Conservation (phyloP, 2,888 invertebrate species). For the Coleophora flavipennella region DNA sequence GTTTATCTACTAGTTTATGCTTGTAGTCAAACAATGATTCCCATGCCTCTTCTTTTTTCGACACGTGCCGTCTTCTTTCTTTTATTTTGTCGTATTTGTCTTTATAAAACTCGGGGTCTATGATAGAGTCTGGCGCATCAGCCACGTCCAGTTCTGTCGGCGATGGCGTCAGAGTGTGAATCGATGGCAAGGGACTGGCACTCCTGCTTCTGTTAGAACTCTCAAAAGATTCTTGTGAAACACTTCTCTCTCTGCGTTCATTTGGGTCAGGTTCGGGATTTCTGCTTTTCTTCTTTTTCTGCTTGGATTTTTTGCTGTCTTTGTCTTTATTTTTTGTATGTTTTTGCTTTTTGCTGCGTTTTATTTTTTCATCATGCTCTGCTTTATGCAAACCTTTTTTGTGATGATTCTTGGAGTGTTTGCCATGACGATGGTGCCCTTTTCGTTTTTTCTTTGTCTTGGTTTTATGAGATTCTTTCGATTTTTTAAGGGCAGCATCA, state of each 20-base stretch:
- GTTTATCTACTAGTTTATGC: constrained; percentile 51
- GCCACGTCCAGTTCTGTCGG: constrained; percentile 34
- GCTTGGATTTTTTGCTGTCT: constrained; percentile 62
- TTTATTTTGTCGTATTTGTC: constrained; percentile 77
- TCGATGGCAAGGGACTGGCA: constrained; percentile 60
- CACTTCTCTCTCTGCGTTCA: constrained; percentile 30
- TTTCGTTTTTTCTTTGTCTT: constrained; percentile 61
- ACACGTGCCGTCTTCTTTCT: constrained; percentile 71
- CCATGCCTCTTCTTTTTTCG: constrained; percentile 47
- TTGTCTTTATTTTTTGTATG: constrained; percentile 53
- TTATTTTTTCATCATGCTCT: constrained; percentile 37
- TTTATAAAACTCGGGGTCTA: constrained; percentile 56
- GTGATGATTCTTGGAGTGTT: constrained; percentile 63
- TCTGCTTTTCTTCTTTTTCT: constrained; percentile 60
- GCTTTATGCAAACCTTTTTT: constrained; percentile 48
- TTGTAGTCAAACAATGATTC: constrained; percentile 61
- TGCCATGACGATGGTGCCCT: constrained; percentile 57
- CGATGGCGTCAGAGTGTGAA: constrained; percentile 56
- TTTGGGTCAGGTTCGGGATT: constrained; percentile 33
- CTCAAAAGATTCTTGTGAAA: constrained; percentile 48
- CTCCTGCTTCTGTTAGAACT: constrained; percentile 57
- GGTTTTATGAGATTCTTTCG: constrained; percentile 55
- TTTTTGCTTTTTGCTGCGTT: constrained; percentile 48
- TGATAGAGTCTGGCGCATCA: constrained; percentile 26
- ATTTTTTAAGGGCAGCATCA: constrained; percentile 28